phyloP scores from a whole-genome alignment of 1,140 invertebrate genomes.

The Lethocerus indicus region DNA sequence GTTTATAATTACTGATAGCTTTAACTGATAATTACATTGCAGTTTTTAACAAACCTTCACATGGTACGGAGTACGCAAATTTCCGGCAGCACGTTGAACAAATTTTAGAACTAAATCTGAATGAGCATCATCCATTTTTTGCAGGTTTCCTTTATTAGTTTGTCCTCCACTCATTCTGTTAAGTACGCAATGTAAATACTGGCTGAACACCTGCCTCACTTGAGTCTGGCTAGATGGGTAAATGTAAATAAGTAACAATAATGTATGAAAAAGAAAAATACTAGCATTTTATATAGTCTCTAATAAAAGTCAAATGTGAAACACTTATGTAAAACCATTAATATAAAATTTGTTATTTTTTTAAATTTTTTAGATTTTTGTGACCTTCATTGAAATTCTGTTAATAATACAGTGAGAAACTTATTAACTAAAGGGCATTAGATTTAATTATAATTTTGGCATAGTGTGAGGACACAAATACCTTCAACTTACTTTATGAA shows the following conservation, averaged over 20 bases:
- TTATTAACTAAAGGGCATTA: too few species aligned
- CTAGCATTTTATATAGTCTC: not conserved
- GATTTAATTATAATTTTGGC: too few species aligned
- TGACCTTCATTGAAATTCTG: not conserved
- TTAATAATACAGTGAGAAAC: not conserved
- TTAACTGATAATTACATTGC: not conserved
- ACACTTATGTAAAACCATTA: not conserved
- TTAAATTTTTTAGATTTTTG: not conserved
- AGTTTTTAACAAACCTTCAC: slow-evolving; percentile 32
- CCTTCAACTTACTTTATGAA: not conserved
- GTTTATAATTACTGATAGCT: not conserved
- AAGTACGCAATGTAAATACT: slow-evolving; percentile 64
- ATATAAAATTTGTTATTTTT: not conserved
- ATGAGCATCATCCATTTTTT: slow-evolving; percentile 34
- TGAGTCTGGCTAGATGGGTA: slow-evolving; percentile 32
- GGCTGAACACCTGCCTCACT: slow-evolving; percentile 63
- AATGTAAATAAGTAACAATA: not conserved
- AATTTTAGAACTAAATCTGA: slow-evolving; percentile 66
- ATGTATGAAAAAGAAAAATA: not conserved
- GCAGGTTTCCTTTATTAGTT: slow-evolving; percentile 41
- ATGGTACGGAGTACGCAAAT: slow-evolving; percentile 56
- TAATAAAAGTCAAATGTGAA: not conserved
- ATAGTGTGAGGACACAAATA: too few species aligned
- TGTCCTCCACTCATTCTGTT: slow-evolving; percentile 28
- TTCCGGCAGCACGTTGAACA: slow-evolving; percentile 58